Evolutionary conservation across 2,797 vertebrate genomes (phyloP).

Genomic region (Leptodactylus fallax): DNA sequence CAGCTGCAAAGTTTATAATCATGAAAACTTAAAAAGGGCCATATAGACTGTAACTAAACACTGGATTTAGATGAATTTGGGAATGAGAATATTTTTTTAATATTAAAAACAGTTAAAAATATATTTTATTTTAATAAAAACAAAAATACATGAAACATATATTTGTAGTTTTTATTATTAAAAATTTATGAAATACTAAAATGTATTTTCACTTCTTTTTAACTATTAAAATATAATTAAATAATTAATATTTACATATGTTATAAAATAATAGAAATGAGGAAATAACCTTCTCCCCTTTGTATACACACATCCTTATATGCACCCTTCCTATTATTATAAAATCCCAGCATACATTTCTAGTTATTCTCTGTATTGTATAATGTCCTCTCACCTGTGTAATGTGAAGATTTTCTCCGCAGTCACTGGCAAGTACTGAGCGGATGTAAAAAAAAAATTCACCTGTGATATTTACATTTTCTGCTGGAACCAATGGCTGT

Average conservation of each 20-base stretch:
- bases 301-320: neutral
- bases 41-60: neutral
- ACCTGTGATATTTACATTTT: conserved; percentile 17
- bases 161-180: neutral
- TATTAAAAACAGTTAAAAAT: neutral
- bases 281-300: neutral
- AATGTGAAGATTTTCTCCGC: conserved; percentile 51
- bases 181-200: too few relatives aligned
- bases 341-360: neutral
- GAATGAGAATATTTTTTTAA: too few relatives aligned
- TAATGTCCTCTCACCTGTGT: conserved; percentile 66
- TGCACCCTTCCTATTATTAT: neutral
- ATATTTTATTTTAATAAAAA: neutral
- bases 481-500: conserved; percentile 50
- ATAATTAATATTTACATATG: neutral
- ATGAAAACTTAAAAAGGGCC: conserved; percentile 3
- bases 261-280: neutral
- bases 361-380: neutral
- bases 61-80: neutral
- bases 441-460: conserved; percentile 13
- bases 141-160: neutral
- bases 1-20: conserved; percentile 10
- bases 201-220: too few relatives aligned
- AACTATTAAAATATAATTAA: too few relatives aligned
- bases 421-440: conserved; percentile 37